phyloP scores from a whole-genome alignment of 2,113 vertebrate species.

The Chitala chitala region DNA sequence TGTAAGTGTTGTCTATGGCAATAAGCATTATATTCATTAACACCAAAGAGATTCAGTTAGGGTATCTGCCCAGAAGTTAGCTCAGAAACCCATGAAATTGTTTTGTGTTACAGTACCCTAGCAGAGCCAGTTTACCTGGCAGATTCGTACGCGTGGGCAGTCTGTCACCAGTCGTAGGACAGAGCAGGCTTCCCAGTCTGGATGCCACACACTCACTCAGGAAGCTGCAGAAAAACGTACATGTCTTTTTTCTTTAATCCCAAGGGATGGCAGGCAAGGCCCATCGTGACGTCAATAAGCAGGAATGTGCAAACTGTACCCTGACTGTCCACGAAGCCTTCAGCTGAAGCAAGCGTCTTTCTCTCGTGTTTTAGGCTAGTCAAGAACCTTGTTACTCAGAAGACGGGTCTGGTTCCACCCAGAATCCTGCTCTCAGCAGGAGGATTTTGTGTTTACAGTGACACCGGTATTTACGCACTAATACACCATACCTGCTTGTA shows the following conservation, averaged over 20 bases:
- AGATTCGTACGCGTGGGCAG: not conserved
- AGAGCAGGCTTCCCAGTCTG: not conserved
- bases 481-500: conserved; percentile 12
- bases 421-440: conserved; percentile 68
- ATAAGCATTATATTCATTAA: not conserved
- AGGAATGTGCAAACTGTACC: not conserved
- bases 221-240: not conserved
- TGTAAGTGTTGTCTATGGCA: not conserved
- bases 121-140: too few species aligned
- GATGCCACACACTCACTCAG: too few species aligned
- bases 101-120: too few species aligned
- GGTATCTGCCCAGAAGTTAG: too few species aligned
- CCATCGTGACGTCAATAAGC: not conserved
- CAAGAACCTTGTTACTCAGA: conserved; percentile 74
- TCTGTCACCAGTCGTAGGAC: not conserved
- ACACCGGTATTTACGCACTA: conserved; percentile 56
- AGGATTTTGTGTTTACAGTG: conserved; percentile 63
- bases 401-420: conserved; percentile 70
- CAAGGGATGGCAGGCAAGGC: not conserved
- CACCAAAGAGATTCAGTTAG: too few species aligned
- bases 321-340: not conserved
- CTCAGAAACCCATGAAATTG: too few species aligned
- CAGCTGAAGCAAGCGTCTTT: conserved; percentile 31
- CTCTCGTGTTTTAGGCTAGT: conserved; percentile 70
- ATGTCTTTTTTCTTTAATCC: not conserved